Base-by-base conservation (phyloP, 2,113 vertebrate genomes). In the Leptosomus discolor region DNA sequence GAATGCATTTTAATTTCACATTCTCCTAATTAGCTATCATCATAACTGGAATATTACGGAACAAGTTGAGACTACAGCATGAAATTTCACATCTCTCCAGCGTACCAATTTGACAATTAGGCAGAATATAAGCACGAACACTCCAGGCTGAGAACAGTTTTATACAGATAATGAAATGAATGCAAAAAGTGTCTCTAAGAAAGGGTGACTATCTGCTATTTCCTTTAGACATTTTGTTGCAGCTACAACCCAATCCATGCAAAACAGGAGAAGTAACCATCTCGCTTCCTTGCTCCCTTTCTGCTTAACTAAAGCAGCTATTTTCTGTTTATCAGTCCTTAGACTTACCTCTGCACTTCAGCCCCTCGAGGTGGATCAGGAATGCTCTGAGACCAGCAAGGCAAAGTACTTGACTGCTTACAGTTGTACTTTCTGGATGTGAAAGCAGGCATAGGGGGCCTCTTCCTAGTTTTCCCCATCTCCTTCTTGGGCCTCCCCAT, bases 361-460 rank as follows among this genome's bases (percentile, higher is more conserved):
- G 23, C 11, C 20, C 17, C 89, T 45, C 5, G 0, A 22, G 8
- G 10, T 17, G 4, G 8, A 51, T 14, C 16, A 36, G 24, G 17
- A 80, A 5, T 0, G 0, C 20, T 21, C 9, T 0, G 2, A 19
- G 8, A 70, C 3, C 43, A 51, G 18, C 1, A 0, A 64, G 19
- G 2, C 6, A 50, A 69, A 58, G 11, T 30, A 22, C 12, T 36
- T 37, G 1, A 2, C 10, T 53, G 2, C 37, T 58, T 39, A 3
- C 10, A 70, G 5, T 3, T 60, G 26, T 6, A 23, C 20, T 14
- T 67, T 45, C 50, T 22, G 4, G 20, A 51, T 20, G 5, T 53
- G 4, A 50, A 3, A 65, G 12, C 18, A 36, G 4, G 8, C 4
- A 0, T 0, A 27, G 5, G 0, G n/a, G 0, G 0, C 12, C 8